Percentiles rank a stretch among this genome's conserved stretches.
Evolutionary conservation across 1,140 invertebrate genomes (phyloP).

Genomic region (Drosophila baimaii): DNA sequence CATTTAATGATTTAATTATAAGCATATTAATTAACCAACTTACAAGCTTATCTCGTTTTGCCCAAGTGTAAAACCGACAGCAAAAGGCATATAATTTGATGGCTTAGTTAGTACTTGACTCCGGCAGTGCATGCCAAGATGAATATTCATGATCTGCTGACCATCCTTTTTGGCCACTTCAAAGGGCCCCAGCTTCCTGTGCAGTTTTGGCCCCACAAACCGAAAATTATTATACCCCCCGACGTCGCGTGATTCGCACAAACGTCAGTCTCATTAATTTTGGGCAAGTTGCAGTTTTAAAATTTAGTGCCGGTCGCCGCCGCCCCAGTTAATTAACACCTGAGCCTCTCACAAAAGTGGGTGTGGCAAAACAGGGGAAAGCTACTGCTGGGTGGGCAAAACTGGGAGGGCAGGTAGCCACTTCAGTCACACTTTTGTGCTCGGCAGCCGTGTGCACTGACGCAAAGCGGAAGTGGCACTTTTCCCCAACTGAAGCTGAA

Average conservation of each 20-base stretch:
- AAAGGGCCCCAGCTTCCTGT: constrained; percentile 15
- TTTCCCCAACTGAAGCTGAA: constrained; percentile 54
- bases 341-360: constrained; percentile 24
- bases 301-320: constrained; percentile 54
- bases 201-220: constrained; percentile 14
- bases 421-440: constrained; percentile 80
- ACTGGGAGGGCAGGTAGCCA: constrained; percentile 35
- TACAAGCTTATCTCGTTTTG: neutral
- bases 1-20: too few relatives aligned
- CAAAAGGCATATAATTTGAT: neutral
- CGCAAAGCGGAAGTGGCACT: constrained; percentile 80
- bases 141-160: constrained; percentile 27
- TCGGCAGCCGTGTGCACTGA: constrained; percentile 69
- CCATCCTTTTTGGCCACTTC: constrained; percentile 16
- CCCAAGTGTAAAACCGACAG: neutral
- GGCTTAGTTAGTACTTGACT: neutral
- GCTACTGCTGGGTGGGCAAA: neutral
- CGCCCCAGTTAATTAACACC: constrained; percentile 76
- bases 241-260: constrained; percentile 31
- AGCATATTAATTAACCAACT: neutral
- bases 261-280: constrained; percentile 79
- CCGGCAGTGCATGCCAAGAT: too few relatives aligned
- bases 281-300: constrained; percentile 71
- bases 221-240: constrained; percentile 21
- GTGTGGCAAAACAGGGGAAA: neutral